Base-by-base conservation (phyloP, 2,888 invertebrate species). In the Pachydiplax longipennis region DNA sequence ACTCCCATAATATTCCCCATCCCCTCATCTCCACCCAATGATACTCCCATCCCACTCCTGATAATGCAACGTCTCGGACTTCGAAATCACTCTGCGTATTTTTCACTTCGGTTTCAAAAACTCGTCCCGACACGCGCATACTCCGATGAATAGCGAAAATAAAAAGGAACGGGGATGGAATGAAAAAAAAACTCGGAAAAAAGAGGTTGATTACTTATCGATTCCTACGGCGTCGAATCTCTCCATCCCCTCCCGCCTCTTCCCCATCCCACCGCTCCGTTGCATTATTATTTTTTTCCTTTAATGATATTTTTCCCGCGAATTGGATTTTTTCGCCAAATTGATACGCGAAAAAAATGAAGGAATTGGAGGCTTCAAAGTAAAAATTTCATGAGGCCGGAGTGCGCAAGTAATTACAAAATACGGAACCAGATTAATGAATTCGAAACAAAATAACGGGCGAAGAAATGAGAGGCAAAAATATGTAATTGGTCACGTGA, bases 221-320 rank as follows among this genome's bases (percentile, higher is more conserved):
- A 87, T 87, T 87, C 87, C 87, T 65, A 61, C 58, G 87, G 87
- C 87, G 87, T 87, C 87, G 87, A 87, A 87, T 61, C 37, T 37
- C 18, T 61, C 83, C 6, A 8, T 31, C 31, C 35, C 15, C 58
- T 10, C 40, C 18, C 18, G 15, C 61, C 61, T 1, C 37, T 18
- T 10, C 22, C 65, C 8, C 73, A 35, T 1, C 40, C n/a, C 58
- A 37, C 40, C 87, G 10, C 58, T 58, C n/a, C 58, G 81, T n/a
- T 37, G 81, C 40, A 81, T 81, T 37, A 37, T 58, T 83, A n/a
- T 87, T 87, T 87, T 87, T 87, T 87, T 87, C 61, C 87, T 87
- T 87, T 87, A 87, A 87, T 87, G 87, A 87, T 87, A 87, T 87
- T 87, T 87, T 87, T 87, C 87, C 61, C 87, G 87, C 87, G 87